phyloP scores from a whole-genome alignment of 2,797 vertebrate species.

The Echeneis naucrates region DNA sequence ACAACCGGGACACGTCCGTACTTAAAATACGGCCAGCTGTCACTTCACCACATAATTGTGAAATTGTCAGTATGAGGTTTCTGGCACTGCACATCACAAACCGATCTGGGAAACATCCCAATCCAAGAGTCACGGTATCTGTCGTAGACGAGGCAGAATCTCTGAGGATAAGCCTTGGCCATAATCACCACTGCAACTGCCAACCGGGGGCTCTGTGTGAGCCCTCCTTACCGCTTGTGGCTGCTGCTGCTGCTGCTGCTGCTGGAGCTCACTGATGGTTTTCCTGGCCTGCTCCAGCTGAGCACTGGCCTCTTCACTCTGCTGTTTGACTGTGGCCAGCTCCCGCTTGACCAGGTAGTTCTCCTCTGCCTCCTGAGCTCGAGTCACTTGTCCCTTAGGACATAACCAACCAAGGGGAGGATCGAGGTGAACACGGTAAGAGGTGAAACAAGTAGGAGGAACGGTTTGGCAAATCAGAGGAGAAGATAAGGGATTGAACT shows the following conservation, averaged over 20 bases:
- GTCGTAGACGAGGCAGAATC: slow-evolving; percentile 15
- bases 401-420: slow-evolving; percentile 75
- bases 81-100: slow-evolving; percentile 1
- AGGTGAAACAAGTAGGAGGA: slow-evolving; percentile 46
- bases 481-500: slow-evolving; percentile 49
- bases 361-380: slow-evolving; percentile 99
- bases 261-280: slow-evolving; percentile 94
- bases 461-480: slow-evolving; percentile 58
- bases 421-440: slow-evolving; percentile 67
- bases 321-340: slow-evolving; percentile 97
- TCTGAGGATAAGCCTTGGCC: not conserved
- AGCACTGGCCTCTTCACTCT: slow-evolving; percentile 93
- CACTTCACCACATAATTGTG: not conserved
- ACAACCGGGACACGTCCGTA: slow-evolving; percentile 2
- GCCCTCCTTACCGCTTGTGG: slow-evolving; percentile 94
- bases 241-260: slow-evolving; percentile 87
- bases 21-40: slow-evolving; percentile 14
- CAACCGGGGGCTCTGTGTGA: slow-evolving; percentile 38
- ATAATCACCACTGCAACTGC: slow-evolving; percentile 13
- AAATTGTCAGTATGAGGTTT: slow-evolving; percentile 14
- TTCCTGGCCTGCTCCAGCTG: slow-evolving; percentile 96
- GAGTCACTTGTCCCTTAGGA: slow-evolving; percentile 99
- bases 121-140: slow-evolving; percentile 13
- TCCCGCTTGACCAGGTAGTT: slow-evolving; percentile 99
- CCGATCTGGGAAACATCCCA: slow-evolving; percentile 5